Percentiles rank a stretch among this genome's conserved stretches.
Conservation (phyloP, 2,797 vertebrate species). For the Paguma larvata region DNA sequence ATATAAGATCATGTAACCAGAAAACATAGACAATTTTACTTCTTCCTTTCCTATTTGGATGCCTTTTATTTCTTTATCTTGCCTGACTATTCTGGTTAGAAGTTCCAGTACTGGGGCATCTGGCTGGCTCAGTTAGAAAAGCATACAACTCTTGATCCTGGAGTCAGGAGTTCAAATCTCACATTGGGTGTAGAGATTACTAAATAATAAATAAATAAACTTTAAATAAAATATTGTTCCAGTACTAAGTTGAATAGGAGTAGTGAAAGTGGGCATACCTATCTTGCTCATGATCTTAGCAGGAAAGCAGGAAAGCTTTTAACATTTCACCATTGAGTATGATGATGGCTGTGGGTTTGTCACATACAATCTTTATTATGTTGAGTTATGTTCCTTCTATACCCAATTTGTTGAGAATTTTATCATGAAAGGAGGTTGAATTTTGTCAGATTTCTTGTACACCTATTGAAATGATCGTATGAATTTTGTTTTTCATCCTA, state of each 20-base stretch:
- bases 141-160: background rate
- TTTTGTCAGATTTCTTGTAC: background rate
- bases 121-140: background rate
- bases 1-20: background rate
- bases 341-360: background rate
- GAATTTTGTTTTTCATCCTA: slow-evolving; percentile 2
- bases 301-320: background rate
- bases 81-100: background rate
- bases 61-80: background rate
- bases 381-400: background rate
- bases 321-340: background rate
- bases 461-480: background rate
- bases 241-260: background rate
- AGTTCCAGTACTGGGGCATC: background rate
- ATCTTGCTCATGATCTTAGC: background rate
- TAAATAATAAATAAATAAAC: background rate
- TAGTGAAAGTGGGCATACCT: background rate
- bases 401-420: background rate
- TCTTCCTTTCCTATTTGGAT: background rate
- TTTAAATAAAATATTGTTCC: background rate
- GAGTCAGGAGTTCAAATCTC: background rate
- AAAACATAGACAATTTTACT: background rate
- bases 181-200: background rate
- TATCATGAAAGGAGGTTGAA: background rate
- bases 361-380: background rate